These are phyloP conservation scores for Drosophila atripex DNA, from an alignment of 2,888 invertebrate species.

Conservation along the genomic window DNA sequence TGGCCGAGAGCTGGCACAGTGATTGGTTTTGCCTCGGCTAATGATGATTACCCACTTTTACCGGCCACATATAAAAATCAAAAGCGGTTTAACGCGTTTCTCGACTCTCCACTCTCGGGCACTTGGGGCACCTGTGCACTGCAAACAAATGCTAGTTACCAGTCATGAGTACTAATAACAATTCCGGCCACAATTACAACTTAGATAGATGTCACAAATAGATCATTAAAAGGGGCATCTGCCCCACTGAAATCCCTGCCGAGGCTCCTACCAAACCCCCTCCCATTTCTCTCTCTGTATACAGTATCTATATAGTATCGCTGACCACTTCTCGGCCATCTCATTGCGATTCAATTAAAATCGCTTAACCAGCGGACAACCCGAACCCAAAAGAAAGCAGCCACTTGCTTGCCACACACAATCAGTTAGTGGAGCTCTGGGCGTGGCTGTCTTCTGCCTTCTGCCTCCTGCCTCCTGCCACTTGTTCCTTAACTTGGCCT, in stretches of 20 bases:
- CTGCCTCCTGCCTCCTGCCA: slow-evolving; percentile 49
- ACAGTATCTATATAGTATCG: slow-evolving; percentile 7
- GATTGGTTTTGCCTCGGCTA: slow-evolving; percentile 68
- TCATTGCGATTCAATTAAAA: slow-evolving; percentile 75
- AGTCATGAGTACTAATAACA: no score
- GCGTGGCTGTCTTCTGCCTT: slow-evolving; percentile 16
- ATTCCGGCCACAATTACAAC: no score
- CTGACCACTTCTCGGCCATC: slow-evolving; percentile 14
- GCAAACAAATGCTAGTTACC: background rate
- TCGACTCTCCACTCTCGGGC: slow-evolving; percentile 42
- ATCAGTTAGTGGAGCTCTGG: slow-evolving; percentile 55
- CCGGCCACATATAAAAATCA: slow-evolving; percentile 71
- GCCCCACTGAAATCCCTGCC: no score
- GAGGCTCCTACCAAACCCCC: background rate
- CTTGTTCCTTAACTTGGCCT: slow-evolving; percentile 63
- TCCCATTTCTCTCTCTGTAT: slow-evolving; percentile 2
- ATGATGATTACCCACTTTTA: slow-evolving; percentile 78
- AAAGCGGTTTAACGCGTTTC: slow-evolving; percentile 79
- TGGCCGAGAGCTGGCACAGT: slow-evolving; percentile 45
- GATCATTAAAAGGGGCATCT: no score
- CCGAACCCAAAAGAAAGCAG: slow-evolving; percentile 73
- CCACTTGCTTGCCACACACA: slow-evolving; percentile 53
- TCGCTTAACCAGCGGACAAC: slow-evolving; percentile 50
- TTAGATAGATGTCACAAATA: no score
- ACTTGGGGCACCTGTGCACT: slow-evolving; percentile 23